Percentiles rank a stretch among this genome's conserved stretches.
These are phyloP conservation scores for Styela clava DNA, from an alignment of 23 tunicate genomes.

Conservation along the genomic window DNA sequence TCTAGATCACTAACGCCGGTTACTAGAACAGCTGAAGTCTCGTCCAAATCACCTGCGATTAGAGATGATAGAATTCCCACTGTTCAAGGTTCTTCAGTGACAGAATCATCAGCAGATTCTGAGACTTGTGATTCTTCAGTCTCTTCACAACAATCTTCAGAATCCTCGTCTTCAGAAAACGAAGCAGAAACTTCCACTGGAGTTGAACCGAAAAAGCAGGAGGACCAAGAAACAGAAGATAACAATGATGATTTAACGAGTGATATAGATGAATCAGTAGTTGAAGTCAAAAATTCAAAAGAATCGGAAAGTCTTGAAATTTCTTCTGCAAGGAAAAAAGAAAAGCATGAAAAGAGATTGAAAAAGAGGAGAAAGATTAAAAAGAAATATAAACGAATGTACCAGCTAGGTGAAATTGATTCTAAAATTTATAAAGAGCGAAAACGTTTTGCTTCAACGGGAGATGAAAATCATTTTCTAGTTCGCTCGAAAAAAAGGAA, in stretches of 20 bases:
- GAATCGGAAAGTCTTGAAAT: neutral
- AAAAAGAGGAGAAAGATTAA: slow-evolving; percentile 13
- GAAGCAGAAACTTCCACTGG: neutral
- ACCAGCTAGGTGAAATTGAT: neutral
- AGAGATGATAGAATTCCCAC: neutral
- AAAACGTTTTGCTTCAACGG: slow-evolving; percentile 15
- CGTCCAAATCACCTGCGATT: neutral
- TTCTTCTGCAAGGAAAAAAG: neutral
- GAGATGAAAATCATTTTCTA: neutral
- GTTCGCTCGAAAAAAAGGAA: slow-evolving; percentile 1
- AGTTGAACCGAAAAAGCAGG: neutral
- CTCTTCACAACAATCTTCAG: slow-evolving; percentile 26
- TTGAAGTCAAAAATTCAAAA: slow-evolving; percentile 2
- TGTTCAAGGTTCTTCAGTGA: neutral
- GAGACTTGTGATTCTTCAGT: slow-evolving; percentile 22
- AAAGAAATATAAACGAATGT: neutral
- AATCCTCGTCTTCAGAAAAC: slow-evolving; percentile 17
- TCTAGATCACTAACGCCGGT: slow-evolving; percentile 5
- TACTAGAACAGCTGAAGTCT: neutral
- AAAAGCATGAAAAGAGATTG: neutral
- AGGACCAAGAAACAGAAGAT: neutral
- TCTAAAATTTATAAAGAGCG: neutral
- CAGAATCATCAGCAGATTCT: slow-evolving; percentile 14
- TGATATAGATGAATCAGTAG: slow-evolving; percentile 21
- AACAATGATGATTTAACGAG: neutral